phyloP scores from a whole-genome alignment of 2,888 invertebrate species.

The Microchrysa polita region DNA sequence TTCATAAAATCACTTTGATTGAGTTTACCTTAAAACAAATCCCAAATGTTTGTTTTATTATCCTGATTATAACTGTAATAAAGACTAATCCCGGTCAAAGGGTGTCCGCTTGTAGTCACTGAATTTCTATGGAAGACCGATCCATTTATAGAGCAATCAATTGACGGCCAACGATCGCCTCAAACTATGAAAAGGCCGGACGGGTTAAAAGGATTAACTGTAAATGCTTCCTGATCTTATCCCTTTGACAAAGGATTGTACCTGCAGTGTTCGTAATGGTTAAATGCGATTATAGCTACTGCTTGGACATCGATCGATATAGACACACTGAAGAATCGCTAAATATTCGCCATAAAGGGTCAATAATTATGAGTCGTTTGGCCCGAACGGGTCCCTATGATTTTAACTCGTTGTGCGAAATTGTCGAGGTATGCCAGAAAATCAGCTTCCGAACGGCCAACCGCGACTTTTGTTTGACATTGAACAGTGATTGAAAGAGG shows the following conservation, averaged over 20 bases:
- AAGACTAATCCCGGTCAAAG: neutral
- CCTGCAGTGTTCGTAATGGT: slow-evolving; percentile 34
- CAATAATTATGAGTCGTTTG: slow-evolving; percentile 28
- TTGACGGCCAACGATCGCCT: neutral
- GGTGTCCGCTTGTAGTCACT: too few relatives aligned
- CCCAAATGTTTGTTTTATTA: slow-evolving; percentile 34
- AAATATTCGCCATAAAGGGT: slow-evolving; percentile 23
- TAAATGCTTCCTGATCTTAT: neutral
- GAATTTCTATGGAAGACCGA: slow-evolving; percentile 7
- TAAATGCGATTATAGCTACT: slow-evolving; percentile 34
- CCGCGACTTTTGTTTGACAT: neutral
- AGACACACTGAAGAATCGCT: too few relatives aligned
- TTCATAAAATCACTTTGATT: neutral
- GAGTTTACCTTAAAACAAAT: slow-evolving; percentile 24
- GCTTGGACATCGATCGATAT: neutral
- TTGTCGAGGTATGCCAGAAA: slow-evolving; percentile 34
- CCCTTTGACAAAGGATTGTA: slow-evolving; percentile 4
- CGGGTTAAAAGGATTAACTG: slow-evolving; percentile 37
- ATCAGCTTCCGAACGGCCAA: slow-evolving; percentile 38
- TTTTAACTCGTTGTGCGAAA: slow-evolving; percentile 19
- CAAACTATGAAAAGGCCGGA: slow-evolving; percentile 22
- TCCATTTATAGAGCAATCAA: slow-evolving; percentile 11
- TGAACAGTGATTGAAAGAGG: slow-evolving; percentile 13
- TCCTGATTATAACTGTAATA: slow-evolving; percentile 30
- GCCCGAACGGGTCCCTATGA: neutral